Evolutionary conservation across 2,797 vertebrate species (phyloP).

Genomic region (Lacerta bilineata): DNA sequence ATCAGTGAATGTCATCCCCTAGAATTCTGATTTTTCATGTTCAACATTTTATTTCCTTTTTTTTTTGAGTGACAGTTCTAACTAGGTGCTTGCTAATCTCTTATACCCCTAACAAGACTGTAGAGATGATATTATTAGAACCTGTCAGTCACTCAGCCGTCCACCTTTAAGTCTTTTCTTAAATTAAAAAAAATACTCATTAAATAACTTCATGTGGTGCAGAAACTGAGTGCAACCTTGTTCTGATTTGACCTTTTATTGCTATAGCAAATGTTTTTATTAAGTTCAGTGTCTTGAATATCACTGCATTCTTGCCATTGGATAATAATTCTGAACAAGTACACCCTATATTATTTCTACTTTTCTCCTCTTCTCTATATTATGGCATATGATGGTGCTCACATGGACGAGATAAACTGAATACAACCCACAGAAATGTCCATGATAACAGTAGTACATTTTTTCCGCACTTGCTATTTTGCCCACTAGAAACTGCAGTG

Average conservation of each 20-base stretch:
- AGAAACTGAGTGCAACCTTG: constrained; percentile 50
- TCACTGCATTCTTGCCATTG: constrained; percentile 50
- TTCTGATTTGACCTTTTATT: constrained; percentile 57
- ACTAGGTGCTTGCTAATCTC: constrained; percentile 36
- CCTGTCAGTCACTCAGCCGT: constrained; percentile 34
- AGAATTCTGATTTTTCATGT: constrained; percentile 18
- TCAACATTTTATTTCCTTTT: constrained; percentile 3
- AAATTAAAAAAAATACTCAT: constrained; percentile 39
- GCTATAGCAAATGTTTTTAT: constrained; percentile 38
- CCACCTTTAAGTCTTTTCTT: constrained; percentile 34
- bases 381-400: background rate
- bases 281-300: constrained; percentile 59
- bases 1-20: background rate
- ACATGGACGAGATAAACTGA: background rate
- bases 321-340: constrained; percentile 46
- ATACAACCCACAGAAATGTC: background rate
- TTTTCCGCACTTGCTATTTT: background rate
- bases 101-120: background rate
- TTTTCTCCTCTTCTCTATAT: background rate
- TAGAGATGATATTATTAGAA: constrained; percentile 20
- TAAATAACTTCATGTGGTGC: constrained; percentile 30
- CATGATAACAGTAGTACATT: background rate
- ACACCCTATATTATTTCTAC: background rate
- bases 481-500: background rate
- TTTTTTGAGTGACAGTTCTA: constrained; percentile 32